Evolutionary conservation across 2,888 invertebrate species (phyloP), one percentile per base, ranked within the genome.

Genomic region (Polylopha cassiicola): DNA sequence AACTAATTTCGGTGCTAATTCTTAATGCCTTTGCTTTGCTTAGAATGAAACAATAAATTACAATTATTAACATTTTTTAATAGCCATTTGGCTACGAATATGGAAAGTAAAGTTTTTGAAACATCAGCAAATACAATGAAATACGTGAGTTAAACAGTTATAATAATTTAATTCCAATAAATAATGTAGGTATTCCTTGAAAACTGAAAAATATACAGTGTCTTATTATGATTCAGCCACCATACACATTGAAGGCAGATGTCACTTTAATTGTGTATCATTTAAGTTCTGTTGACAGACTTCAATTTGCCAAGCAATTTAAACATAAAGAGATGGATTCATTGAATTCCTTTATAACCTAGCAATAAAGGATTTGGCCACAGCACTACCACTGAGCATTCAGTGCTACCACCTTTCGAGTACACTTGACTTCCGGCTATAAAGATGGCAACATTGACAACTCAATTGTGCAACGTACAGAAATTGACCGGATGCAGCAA

Each of bases 381-480:
- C 30, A 44, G 22, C 29, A 17, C 34, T 31, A 34, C 27, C 24
- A 22, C 14, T 39, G 8, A 15, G 21, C 30, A 34, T 33, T 36
- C 30, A 36, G 34, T 10, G 22, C 23, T 16, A 34, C 17, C 34
- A 39, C 45, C 44, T 37, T 48, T 46, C 21, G 33, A 56, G 48
- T 1, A 31, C 48, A 52, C 55, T 58, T 58, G 52, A 61, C 53
- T 54, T 59, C 65, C 59, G 59, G 55, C 31, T 20, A 5, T 48
- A 34, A 48, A 42, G 36, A 33, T 36, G 34, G 20, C 34, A 15
- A 43, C 41, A 46, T 30, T 50, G 14, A 55, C 54, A 42, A 50
- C 43, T 57, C 50, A 57, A 63, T 72, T 69, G 67, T 65, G 53
- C 65, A 70, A 71, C 46, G 48, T 48, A 34, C 39, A 39, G 43